Evolutionary conservation across 2,797 vertebrate genomes (phyloP).

Genomic region (Acanthis flammea): DNA sequence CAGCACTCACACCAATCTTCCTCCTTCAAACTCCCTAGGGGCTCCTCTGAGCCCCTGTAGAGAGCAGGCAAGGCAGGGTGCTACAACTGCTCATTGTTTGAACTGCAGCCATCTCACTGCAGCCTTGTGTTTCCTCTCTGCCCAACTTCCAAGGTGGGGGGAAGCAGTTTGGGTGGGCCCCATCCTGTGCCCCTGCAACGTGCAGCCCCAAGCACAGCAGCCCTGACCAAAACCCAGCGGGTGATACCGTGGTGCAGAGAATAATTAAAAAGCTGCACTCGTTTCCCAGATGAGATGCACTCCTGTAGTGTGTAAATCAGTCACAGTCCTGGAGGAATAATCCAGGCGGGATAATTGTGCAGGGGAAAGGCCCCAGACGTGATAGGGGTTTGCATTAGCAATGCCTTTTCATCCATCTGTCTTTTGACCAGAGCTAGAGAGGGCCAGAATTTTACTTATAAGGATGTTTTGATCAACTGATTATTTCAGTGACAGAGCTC

Average conservation of each 20-base stretch:
- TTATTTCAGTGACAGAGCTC: slow-evolving; percentile 28
- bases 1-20: neutral
- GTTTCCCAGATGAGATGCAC: slow-evolving; percentile 30
- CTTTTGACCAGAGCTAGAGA: slow-evolving; percentile 53
- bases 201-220: neutral
- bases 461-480: slow-evolving; percentile 55
- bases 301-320: slow-evolving; percentile 63
- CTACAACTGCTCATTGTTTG: neutral
- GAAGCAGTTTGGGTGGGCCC: neutral
- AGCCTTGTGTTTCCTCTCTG: neutral
- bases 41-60: neutral
- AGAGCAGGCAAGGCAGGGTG: neutral
- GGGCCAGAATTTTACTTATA: slow-evolving; percentile 45
- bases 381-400: slow-evolving; percentile 53
- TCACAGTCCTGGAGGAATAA: slow-evolving; percentile 59
- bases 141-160: neutral
- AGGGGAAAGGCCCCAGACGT: slow-evolving; percentile 49
- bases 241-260: neutral
- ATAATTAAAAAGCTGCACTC: slow-evolving; percentile 45
- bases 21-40: neutral
- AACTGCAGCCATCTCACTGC: neutral
- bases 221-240: neutral
- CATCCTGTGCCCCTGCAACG: neutral
- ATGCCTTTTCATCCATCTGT: slow-evolving; percentile 62
- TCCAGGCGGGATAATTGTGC: slow-evolving; percentile 45